Base-by-base conservation (phyloP, 2,113 vertebrate species). In the Pipra filicauda region DNA sequence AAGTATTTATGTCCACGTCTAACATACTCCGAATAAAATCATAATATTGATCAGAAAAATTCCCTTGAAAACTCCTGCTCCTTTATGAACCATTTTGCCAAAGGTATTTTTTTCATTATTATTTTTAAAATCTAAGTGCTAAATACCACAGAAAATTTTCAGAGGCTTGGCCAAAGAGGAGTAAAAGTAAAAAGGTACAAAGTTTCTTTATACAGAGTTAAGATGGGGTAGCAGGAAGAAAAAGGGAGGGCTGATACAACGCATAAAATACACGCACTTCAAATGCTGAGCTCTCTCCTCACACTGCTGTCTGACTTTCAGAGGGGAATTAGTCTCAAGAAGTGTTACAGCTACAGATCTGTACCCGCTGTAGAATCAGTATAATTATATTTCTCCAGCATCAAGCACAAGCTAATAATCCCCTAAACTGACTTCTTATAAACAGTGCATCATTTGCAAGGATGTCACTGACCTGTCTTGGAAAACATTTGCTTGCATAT, bases 361-460 rank as follows among this genome's bases (percentile, higher is more conserved):
- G 0, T 26, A 54, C 37, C 1, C 0, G 1, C 30, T 58, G 52
- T 7, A 37, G 12, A 73, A 83, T 51, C 49, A 64, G 16, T 4
- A 7, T 21, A 72, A 79, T 65, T 69, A 10, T 12, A 80, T 88
- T 85, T 57, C 72, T 62, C 41, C 44, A 73, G 30, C 75, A 86
- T 44, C 64, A 73, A 88, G 44, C 49, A 61, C 12, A 81, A 78
- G 48, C 33, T 82, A 46, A 30, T 22, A 88, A 77, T 21, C 35
- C 19, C 26, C 73, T 74, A 41, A 91, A 71, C 9, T 28, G 39
- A 71, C 46, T 76, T 73, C 62, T 62, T 62, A 28, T 21, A 73
- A 91, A 62, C 39, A 55, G 54, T 13, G 11, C n/a, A 49, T 62
- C 31, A 51, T 49, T 88, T 74, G n/a, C 8, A 2, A 81, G 31